A percentile compares a stretch with the other conserved stretches of the same genome.
These are phyloP conservation scores for Listrodromus nycthemerus DNA, from an alignment of 2,888 invertebrate genomes.

Conservation along the genomic window DNA sequence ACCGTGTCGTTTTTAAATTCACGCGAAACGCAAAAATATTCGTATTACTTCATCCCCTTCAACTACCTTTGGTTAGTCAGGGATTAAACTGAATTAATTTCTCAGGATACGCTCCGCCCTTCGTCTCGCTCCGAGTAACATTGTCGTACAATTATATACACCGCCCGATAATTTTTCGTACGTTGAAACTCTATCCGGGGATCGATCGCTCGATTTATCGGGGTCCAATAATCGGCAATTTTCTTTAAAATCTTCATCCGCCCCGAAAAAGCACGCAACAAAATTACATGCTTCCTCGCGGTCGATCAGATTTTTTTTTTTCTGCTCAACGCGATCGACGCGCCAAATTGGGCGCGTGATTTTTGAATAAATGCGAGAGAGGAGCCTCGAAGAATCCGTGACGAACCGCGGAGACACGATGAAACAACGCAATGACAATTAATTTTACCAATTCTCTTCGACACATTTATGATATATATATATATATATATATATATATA, in stretches of 20 bases:
- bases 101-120: slow-evolving; percentile 15
- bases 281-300: neutral
- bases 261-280: neutral
- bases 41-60: slow-evolving; percentile 38
- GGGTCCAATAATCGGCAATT: neutral
- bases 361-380: slow-evolving; percentile 42
- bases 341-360: neutral
- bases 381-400: slow-evolving; percentile 50
- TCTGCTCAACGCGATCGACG: neutral
- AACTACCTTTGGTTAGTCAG: slow-evolving; percentile 53
- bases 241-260: neutral
- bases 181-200: neutral
- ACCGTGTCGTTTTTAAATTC: slow-evolving; percentile 21
- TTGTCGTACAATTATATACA: slow-evolving; percentile 64
- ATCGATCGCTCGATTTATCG: too few species aligned
- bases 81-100: slow-evolving; percentile 51
- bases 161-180: slow-evolving; percentile 41
- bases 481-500: slow-evolving; percentile 20
- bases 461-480: slow-evolving; percentile 39
- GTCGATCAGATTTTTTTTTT: neutral
- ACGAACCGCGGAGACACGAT: slow-evolving; percentile 62
- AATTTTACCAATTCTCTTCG: slow-evolving; percentile 33
- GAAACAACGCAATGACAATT: slow-evolving; percentile 74
- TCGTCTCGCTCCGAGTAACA: slow-evolving; percentile 61
- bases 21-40: slow-evolving; percentile 72